Base-by-base conservation (phyloP, 2,888 invertebrate species). In the Frankliniella fusca region DNA sequence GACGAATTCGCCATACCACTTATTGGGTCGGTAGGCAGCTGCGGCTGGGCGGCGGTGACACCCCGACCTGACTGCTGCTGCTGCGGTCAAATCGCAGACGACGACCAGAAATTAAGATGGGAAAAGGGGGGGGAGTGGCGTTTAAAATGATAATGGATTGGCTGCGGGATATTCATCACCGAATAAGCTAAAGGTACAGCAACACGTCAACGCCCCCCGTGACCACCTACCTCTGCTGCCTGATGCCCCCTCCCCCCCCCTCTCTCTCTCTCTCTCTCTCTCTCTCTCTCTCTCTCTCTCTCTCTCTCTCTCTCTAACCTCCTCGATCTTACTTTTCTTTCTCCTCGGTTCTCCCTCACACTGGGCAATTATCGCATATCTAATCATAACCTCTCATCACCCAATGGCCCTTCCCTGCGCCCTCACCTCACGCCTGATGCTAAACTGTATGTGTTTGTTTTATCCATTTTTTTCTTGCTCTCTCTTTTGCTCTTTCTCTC, bases 331-430 rank as follows among this genome's bases (percentile, higher is more conserved):
- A 23, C 70, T 23, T 76, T 76, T 27, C 70, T 8, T 7, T n/a
- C 27, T 76, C 27, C 27, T 76, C 70, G 20, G 10, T 23, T 23
- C 23, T 23, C 70, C 23, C 70, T 76, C 70, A 76, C 70, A 61
- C 61, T n/a, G 27, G 70, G 70, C 70, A 76, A 76, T 76, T 76
- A 76, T 27, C 70, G 70, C 70, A 76, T 76, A 76, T 76, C 70
- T 76, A 76, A 76, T 76, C 70, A 76, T 76, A 76, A 76, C 70
- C 70, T 76, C 70, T 76, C 70, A 76, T 76, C 70, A 76, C 70
- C 70, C n/a, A 23, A 76, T 76, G 70, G 70, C 11, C 70, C 70
- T 76, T 76, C 70, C 27, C 61, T 61, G 18, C 61, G n/a, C 18
- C 61, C 61, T 76, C 70, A 12, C 70, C 70, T 76, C 70, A 76